A percentile compares a stretch with the other conserved stretches of the same genome.
phyloP scores from a whole-genome alignment of 2,113 vertebrate species.

The Hylia prasina region DNA sequence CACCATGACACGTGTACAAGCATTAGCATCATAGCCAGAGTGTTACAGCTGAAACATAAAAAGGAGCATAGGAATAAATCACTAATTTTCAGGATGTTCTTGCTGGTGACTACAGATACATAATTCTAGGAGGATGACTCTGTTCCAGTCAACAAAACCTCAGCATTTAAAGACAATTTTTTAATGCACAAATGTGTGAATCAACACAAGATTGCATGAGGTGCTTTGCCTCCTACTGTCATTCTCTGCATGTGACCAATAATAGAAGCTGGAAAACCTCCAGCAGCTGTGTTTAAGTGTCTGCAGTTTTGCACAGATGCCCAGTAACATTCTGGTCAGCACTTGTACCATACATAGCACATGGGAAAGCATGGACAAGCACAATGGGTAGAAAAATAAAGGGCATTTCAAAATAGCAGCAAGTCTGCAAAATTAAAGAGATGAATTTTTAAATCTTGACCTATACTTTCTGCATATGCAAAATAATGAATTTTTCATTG shows the following conservation, averaged over 20 bases:
- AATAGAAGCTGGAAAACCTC: neutral
- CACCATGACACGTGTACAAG: neutral
- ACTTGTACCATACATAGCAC: neutral
- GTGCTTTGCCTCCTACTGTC: neutral
- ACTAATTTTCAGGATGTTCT: neutral
- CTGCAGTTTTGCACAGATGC: neutral
- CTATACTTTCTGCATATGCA: neutral
- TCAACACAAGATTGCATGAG: neutral
- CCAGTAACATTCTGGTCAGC: neutral
- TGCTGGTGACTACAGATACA: neutral
- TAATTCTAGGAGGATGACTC: neutral
- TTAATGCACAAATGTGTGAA: neutral
- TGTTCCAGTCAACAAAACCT: neutral
- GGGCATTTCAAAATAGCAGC: neutral
- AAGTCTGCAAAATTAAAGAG: neutral
- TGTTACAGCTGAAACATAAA: neutral
- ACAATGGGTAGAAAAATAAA: neutral
- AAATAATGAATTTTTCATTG: neutral
- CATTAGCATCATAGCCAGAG: neutral
- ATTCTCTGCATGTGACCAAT: neutral
- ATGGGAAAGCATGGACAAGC: neutral
- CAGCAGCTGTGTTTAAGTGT: neutral
- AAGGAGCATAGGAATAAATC: conserved; percentile 13
- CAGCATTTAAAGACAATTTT: neutral
- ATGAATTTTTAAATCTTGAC: neutral